Percentiles rank a stretch among this genome's conserved stretches.
Conservation (phyloP, 2,113 vertebrate genomes). For the Pontoporia blainvillei region DNA sequence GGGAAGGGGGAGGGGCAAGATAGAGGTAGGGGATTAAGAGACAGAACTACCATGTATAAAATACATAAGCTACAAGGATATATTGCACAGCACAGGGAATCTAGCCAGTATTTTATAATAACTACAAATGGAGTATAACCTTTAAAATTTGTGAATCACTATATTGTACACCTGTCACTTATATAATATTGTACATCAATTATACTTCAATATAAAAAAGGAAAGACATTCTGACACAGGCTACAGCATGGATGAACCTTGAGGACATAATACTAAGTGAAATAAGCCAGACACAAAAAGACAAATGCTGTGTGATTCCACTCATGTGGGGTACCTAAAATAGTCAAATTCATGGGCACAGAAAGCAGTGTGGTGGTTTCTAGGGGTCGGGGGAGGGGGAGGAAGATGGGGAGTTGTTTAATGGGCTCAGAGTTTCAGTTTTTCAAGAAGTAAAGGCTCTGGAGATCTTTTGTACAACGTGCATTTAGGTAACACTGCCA, state of each 20-base stretch:
- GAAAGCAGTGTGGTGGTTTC: background rate
- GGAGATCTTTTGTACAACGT: background rate
- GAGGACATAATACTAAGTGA: background rate
- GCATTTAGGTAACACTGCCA: background rate
- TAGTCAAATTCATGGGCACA: background rate
- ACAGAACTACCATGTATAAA: rapidly evolving
- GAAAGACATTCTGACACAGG: background rate
- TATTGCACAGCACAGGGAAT: background rate
- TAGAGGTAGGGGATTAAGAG: background rate
- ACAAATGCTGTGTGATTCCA: background rate
- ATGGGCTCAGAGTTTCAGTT: background rate
- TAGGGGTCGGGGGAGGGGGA: too few relatives aligned
- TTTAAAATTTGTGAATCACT: background rate
- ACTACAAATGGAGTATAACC: background rate
- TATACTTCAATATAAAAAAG: background rate
- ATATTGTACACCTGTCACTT: too few relatives aligned
- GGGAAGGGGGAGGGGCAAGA: background rate
- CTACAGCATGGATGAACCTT: background rate
- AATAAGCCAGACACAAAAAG: background rate
- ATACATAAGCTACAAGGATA: background rate
- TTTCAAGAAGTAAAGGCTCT: background rate
- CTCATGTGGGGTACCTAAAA: background rate
- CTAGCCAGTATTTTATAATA: background rate
- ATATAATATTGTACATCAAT: background rate
- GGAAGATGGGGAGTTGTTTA: background rate